Conservation (phyloP, 2,888 invertebrate genomes). For the Pseudoips prasinana region DNA sequence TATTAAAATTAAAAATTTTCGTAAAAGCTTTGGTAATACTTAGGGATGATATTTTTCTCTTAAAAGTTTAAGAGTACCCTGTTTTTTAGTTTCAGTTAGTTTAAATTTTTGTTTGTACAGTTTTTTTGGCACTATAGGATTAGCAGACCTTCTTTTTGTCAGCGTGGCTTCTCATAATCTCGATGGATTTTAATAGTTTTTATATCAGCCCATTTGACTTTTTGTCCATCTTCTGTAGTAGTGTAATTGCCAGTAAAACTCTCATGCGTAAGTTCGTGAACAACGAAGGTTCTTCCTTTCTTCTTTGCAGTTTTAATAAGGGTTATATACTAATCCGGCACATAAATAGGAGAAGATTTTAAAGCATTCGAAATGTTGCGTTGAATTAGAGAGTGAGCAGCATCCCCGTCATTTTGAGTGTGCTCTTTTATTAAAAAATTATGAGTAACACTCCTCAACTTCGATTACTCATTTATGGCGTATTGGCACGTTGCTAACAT, state of each 20-base stretch:
- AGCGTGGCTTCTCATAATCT: not conserved
- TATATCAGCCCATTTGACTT: conserved; percentile 10
- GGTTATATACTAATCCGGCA: conserved; percentile 36
- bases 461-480: conserved; percentile 1
- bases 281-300: conserved; percentile 4
- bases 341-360: conserved; percentile 29
- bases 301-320: conserved; percentile 21
- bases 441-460: conserved; percentile 8
- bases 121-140: conserved; percentile 11
- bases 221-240: conserved; percentile 5
- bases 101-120: conserved; percentile 17
- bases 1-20: conserved; percentile 14
- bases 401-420: conserved; percentile 30
- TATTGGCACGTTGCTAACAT: conserved; percentile 10
- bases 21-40: conserved; percentile 18
- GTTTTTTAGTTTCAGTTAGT: conserved; percentile 12
- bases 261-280: conserved; percentile 9
- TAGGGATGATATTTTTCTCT: conserved; percentile 17
- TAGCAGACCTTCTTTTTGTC: conserved; percentile 3
- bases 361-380: conserved; percentile 10
- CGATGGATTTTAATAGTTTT: conserved; percentile 7
- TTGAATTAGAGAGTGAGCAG: conserved; percentile 8
- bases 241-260: conserved; percentile 12
- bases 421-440: conserved; percentile 37
- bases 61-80: conserved; percentile 22